Conservation (phyloP, 2,888 invertebrate genomes). For the Cataglyphis cursor region DNA sequence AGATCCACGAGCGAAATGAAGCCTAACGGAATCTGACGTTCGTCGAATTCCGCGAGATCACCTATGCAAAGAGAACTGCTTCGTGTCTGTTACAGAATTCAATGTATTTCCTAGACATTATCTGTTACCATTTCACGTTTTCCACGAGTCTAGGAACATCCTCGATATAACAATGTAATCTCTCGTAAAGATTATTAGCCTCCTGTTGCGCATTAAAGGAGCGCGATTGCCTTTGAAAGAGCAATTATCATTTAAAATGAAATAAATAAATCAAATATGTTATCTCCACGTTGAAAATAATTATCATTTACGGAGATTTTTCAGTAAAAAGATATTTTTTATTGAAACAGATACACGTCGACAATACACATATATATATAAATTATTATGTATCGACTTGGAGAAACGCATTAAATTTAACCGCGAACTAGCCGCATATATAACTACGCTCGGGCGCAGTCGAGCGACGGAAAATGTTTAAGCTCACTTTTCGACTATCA, state of each 20-base stretch:
- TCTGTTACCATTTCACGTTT: slow-evolving; percentile 14
- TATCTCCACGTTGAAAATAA: neutral
- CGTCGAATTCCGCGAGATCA: slow-evolving; percentile 71
- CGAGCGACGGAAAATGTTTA: slow-evolving; percentile 45
- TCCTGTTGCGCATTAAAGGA: neutral
- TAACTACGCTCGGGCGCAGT: slow-evolving; percentile 13
- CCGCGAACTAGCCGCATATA: neutral
- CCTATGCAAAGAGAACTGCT: slow-evolving; percentile 60
- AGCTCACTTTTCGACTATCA: slow-evolving; percentile 46
- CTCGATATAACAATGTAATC: neutral
- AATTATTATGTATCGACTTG: slow-evolving; percentile 24
- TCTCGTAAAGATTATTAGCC: neutral
- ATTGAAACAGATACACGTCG: neutral
- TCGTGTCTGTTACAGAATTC: slow-evolving; percentile 21
- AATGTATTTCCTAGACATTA: slow-evolving; percentile 22
- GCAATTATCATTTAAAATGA: slow-evolving; percentile 1
- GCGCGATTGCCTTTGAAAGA: neutral
- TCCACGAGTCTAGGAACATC: slow-evolving; percentile 28
- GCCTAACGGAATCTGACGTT: slow-evolving; percentile 68
- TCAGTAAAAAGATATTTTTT: neutral
- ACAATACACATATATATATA: neutral
- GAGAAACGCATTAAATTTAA: neutral
- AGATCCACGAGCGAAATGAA: slow-evolving; percentile 67
- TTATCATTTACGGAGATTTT: neutral
- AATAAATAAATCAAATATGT: neutral